These are phyloP conservation scores for Falco novaeseelandiae DNA, from an alignment of 2,797 vertebrate species.

Conservation along the genomic window DNA sequence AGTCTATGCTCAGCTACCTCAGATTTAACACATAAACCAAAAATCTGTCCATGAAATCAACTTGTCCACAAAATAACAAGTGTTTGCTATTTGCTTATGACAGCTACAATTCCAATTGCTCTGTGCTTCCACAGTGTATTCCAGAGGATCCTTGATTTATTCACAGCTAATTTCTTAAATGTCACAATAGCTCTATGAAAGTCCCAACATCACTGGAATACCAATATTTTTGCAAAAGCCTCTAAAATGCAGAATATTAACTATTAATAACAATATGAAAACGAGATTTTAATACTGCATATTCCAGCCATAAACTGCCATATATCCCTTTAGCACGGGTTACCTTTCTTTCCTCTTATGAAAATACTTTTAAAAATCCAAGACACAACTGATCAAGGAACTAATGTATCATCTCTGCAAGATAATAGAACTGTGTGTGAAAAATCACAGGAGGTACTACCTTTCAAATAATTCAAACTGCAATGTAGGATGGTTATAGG, in stretches of 20 bases:
- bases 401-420: background rate
- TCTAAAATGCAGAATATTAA: background rate
- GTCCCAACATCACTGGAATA: background rate
- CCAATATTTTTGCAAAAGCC: background rate
- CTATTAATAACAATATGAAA: background rate
- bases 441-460: background rate
- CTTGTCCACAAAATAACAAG: background rate
- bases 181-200: background rate
- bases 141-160: background rate
- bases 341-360: background rate
- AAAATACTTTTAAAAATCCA: background rate
- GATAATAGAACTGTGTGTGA: background rate
- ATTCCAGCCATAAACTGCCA: background rate
- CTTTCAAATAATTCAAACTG: background rate
- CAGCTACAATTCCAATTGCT: background rate
- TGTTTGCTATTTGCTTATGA: background rate
- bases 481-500: background rate
- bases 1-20: background rate
- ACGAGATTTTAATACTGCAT: background rate
- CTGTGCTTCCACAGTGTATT: background rate
- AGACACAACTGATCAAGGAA: background rate
- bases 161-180: slow-evolving; percentile 17
- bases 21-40: background rate
- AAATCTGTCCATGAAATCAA: background rate
- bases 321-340: background rate